Evolutionary conservation across 2,888 invertebrate species (phyloP).

Genomic region (Drosophila multiciliata): DNA sequence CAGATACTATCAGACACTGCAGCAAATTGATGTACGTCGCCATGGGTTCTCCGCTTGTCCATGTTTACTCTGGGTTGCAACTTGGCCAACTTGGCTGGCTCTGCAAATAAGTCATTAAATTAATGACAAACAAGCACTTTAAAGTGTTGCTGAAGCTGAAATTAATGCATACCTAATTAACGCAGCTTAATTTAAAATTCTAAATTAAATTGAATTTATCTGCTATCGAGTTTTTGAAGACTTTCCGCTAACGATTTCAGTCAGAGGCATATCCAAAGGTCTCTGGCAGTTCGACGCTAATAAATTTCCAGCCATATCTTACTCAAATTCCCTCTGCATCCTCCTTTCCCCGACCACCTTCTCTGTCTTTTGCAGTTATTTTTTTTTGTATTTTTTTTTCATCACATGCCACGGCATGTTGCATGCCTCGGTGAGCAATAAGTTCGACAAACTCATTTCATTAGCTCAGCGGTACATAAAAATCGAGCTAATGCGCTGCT

Average conservation of each 20-base stretch:
- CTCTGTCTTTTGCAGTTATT: background rate
- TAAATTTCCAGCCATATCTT: slow-evolving; percentile 29
- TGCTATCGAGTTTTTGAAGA: slow-evolving; percentile 11
- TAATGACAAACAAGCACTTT: slow-evolving; percentile 1
- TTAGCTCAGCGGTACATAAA: slow-evolving; percentile 73
- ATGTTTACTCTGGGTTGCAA: background rate
- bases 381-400: background rate
- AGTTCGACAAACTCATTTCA: slow-evolving; percentile 78
- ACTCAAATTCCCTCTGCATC: slow-evolving; percentile 3
- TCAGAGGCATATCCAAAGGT: background rate
- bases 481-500: slow-evolving; percentile 68
- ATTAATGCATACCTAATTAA: slow-evolving; percentile 22
- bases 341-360: background rate
- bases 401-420: slow-evolving; percentile 60
- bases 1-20: background rate
- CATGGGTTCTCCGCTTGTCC: background rate
- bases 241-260: background rate
- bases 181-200: too few species aligned
- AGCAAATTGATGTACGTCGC: slow-evolving; percentile 9
- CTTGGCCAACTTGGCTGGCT: slow-evolving; percentile 2
- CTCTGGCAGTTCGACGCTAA: slow-evolving; percentile 13
- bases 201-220: slow-evolving; percentile 31
- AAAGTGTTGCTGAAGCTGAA: background rate
- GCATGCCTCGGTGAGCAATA: slow-evolving; percentile 74
- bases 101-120: slow-evolving; percentile 10